These are phyloP conservation scores for Archilochus colubris DNA, from an alignment of 2,113 vertebrate genomes.

Conservation along the genomic window DNA sequence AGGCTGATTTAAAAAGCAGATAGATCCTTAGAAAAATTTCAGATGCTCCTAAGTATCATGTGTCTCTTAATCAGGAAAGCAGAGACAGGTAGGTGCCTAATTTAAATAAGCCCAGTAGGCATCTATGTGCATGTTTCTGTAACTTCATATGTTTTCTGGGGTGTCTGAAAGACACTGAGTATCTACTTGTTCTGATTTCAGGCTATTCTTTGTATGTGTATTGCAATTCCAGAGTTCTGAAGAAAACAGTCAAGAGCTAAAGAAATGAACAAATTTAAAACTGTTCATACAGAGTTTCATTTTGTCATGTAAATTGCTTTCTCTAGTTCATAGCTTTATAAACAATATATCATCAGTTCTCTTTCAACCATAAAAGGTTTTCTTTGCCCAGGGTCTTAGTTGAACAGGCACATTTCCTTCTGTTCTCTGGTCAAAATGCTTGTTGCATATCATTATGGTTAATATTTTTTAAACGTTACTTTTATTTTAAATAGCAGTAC, in stretches of 20 bases:
- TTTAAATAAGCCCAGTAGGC: conserved; percentile 12
- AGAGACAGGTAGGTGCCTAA: not conserved
- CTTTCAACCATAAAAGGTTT: not conserved
- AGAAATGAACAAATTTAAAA: not conserved
- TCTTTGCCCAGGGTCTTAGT: not conserved
- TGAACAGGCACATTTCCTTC: not conserved
- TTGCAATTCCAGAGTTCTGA: not conserved
- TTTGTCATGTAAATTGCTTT: conserved; percentile 1
- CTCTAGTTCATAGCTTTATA: not conserved
- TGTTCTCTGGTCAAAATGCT: not conserved
- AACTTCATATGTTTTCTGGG: not conserved
- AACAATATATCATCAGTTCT: not conserved
- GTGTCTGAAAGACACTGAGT: not conserved
- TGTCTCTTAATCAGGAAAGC: not conserved
- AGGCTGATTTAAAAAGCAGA: not conserved
- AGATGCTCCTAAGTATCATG: not conserved
- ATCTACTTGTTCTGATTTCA: not conserved
- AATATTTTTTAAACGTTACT: not conserved
- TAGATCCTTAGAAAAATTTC: not conserved
- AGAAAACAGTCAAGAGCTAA: not conserved
- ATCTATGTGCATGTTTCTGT: not conserved
- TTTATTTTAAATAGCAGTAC: not conserved
- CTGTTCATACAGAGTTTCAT: not conserved
- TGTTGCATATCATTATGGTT: not conserved
- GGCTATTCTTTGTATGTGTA: not conserved